Conservation (phyloP, 1,140 invertebrate species). For the Aleiodes sp. region DNA sequence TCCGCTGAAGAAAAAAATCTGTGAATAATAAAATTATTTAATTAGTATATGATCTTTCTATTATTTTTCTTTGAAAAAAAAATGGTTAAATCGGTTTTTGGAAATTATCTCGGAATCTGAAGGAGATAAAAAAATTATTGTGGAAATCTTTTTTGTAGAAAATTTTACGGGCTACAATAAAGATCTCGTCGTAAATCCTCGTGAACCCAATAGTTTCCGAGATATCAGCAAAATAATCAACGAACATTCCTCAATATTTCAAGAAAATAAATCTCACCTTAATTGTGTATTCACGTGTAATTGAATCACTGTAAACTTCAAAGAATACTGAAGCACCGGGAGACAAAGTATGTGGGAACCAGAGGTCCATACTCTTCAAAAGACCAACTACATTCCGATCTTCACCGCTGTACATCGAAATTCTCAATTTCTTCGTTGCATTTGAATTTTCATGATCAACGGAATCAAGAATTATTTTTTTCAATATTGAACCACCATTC, state of each 20-base stretch:
- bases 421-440: slow-evolving; percentile 36
- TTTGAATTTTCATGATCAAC: slow-evolving; percentile 25
- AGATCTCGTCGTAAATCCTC: too few species aligned
- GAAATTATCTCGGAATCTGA: too few species aligned
- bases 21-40: slow-evolving; percentile 32
- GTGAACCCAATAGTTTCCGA: too few species aligned
- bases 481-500: slow-evolving; percentile 55
- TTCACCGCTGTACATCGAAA: slow-evolving; percentile 53
- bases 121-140: too few species aligned
- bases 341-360: slow-evolving; percentile 40
- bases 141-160: too few species aligned
- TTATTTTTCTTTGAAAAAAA: not conserved
- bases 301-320: slow-evolving; percentile 49
- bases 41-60: too few species aligned
- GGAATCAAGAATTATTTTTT: slow-evolving; percentile 48
- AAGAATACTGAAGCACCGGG: slow-evolving; percentile 52
- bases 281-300: slow-evolving; percentile 42
- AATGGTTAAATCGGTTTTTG: not conserved
- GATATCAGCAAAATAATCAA: too few species aligned
- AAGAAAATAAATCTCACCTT: slow-evolving; percentile 44
- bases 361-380: slow-evolving; percentile 45
- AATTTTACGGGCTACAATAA: not conserved
- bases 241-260: too few species aligned
- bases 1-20: slow-evolving; percentile 47
- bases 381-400: slow-evolving; percentile 53